Percentiles rank a stretch among this genome's conserved stretches.
Evolutionary conservation across 2,113 vertebrate species (phyloP).

Genomic region (Prionailurus bengalensis): DNA sequence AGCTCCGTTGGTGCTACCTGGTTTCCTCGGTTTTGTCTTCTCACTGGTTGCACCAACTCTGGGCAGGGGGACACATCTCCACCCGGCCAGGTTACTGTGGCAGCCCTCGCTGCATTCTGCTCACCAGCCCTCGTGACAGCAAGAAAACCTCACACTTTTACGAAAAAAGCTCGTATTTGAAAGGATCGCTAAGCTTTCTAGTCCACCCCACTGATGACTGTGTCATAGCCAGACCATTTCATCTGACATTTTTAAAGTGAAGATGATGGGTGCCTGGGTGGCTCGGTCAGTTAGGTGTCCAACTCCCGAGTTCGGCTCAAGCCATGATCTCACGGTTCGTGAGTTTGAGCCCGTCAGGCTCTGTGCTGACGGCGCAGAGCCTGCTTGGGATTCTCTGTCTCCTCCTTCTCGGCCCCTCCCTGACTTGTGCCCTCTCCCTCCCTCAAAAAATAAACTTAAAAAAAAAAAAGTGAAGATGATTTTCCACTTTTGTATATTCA

Average conservation of each 20-base stretch:
- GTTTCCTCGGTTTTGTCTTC: neutral
- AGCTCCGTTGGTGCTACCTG: neutral
- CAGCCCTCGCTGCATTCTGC: no score
- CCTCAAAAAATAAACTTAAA: no score
- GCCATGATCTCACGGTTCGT: no score
- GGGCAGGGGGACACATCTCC: neutral
- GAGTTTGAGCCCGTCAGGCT: no score
- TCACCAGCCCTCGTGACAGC: no score
- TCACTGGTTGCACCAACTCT: neutral
- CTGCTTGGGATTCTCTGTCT: no score
- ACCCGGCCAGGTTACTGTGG: neutral
- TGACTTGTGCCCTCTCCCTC: no score
- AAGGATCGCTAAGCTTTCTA: neutral
- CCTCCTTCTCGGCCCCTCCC: no score
- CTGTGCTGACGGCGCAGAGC: no score
- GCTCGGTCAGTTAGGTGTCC: no score
- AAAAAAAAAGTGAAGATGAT: neutral
- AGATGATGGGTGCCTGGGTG: neutral
- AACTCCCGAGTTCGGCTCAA: no score
- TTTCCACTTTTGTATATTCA: neutral
- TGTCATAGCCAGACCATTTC: neutral
- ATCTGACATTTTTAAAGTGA: neutral
- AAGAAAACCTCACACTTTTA: neutral
- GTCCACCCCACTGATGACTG: neutral
- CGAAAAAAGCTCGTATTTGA: neutral